phyloP scores from a whole-genome alignment of 2,888 invertebrate species.

The Imbricaverruca yamaguchii region DNA sequence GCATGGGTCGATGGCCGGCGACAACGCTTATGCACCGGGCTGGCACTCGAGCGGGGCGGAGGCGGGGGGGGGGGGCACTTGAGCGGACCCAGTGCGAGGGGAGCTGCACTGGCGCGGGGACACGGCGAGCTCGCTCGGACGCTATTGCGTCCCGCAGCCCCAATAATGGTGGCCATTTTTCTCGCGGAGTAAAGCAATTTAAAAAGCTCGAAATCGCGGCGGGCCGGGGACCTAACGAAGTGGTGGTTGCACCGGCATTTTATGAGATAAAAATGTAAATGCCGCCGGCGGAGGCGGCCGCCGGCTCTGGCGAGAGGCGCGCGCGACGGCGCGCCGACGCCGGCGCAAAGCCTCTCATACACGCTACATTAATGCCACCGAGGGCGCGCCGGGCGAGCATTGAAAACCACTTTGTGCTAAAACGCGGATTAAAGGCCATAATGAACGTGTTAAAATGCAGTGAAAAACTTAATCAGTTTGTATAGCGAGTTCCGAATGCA shows the following conservation, averaged over 20 bases:
- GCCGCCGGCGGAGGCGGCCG: background rate
- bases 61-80: too few species aligned
- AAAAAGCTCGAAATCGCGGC: background rate
- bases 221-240: conserved; percentile 9
- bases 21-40: too few species aligned
- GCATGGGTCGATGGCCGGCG: too few species aligned
- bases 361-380: conserved; percentile 17
- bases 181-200: conserved; percentile 5
- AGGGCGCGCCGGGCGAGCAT: background rate
- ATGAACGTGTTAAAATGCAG: conserved; percentile 22
- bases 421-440: conserved; percentile 15
- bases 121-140: background rate
- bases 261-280: conserved; percentile 22
- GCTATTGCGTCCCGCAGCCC: background rate
- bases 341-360: background rate
- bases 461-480: conserved; percentile 21
- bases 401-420: conserved; percentile 21
- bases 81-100: too few species aligned
- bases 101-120: background rate
- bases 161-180: conserved; percentile 12
- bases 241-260: conserved; percentile 8
- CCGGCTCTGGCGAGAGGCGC: too few species aligned
- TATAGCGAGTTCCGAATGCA: conserved; percentile 12
- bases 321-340: background rate
- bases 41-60: too few species aligned